phyloP scores from a whole-genome alignment of 53 echinoderm and acorn worm species.

The Holothuria scabra region DNA sequence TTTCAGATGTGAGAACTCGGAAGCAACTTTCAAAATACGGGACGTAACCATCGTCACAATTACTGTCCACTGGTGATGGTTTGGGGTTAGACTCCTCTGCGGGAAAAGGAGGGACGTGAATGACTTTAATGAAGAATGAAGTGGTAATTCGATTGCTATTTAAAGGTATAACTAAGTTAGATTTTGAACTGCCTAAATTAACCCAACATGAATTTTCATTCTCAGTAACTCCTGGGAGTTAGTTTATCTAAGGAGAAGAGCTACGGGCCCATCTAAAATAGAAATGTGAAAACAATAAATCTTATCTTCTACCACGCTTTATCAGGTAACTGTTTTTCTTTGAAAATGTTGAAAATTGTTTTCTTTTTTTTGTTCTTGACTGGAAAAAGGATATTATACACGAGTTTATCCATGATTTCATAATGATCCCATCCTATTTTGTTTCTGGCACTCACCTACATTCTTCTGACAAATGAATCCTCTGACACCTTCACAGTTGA shows the following conservation, averaged over 20 bases:
- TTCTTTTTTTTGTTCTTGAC: no score
- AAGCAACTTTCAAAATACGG: slow-evolving; percentile 52
- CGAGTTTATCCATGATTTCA: neutral
- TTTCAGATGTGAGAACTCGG: slow-evolving; percentile 57
- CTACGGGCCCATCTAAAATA: no score
- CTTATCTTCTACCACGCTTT: no score
- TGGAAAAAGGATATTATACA: neutral
- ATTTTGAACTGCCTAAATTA: no score
- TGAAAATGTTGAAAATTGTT: no score
- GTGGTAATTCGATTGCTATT: no score
- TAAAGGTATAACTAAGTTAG: no score
- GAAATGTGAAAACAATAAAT: no score
- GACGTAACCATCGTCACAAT: slow-evolving; percentile 24
- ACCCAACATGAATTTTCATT: no score
- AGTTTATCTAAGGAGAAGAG: no score
- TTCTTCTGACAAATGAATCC: slow-evolving; percentile 77
- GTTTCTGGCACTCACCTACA: slow-evolving; percentile 55
- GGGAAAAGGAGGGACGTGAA: neutral
- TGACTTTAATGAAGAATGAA: neutral
- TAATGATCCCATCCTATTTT: neutral
- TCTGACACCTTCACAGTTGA: slow-evolving; percentile 67
- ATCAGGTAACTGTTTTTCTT: no score
- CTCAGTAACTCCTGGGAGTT: no score
- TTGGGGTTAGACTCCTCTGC: neutral
- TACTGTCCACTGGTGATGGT: slow-evolving; percentile 8